phyloP scores from a whole-genome alignment of 1,140 invertebrate species.

The Plectus sambesii region DNA sequence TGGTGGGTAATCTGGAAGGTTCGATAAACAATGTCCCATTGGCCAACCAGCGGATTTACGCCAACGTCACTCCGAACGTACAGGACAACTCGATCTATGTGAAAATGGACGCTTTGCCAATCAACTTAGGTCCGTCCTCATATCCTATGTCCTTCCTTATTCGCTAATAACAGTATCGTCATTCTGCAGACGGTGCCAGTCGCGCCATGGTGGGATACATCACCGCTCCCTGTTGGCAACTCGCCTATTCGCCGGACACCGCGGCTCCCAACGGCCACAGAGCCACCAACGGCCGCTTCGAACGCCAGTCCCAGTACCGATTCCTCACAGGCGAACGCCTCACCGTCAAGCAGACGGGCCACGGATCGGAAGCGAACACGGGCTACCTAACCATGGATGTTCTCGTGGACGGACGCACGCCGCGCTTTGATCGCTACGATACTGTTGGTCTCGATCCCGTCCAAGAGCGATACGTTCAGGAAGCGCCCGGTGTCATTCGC shows the following conservation, averaged over 20 bases:
- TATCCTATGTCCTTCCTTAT: too few relatives aligned
- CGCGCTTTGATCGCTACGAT: constrained; percentile 9
- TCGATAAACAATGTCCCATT: too few relatives aligned
- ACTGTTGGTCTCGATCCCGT: constrained; percentile 18
- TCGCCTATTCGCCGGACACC: not conserved
- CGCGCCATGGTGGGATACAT: constrained; percentile 19
- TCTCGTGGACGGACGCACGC: constrained; percentile 28
- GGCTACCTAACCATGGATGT: constrained; percentile 26
- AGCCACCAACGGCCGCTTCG: constrained; percentile 9
- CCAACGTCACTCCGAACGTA: constrained; percentile 18
- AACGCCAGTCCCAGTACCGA: constrained; percentile 16
- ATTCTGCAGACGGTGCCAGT: constrained; percentile 19
- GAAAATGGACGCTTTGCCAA: constrained; percentile 23
- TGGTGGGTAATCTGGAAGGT: too few relatives aligned
- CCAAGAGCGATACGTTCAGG: constrained; percentile 20
- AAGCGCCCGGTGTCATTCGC: constrained; percentile 16
- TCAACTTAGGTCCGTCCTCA: constrained; percentile 5
- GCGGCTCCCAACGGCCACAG: not conserved
- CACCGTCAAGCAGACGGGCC: constrained; percentile 21
- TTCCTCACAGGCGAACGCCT: constrained; percentile 27
- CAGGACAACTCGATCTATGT: constrained; percentile 20
- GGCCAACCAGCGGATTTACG: too few relatives aligned
- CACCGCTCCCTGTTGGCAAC: not conserved
- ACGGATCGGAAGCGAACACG: constrained; percentile 5
- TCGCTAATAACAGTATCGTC: constrained; percentile 13